These are phyloP conservation scores for Mastigias papua DNA, from an alignment of 30 jellyfish, hydroid and myxozoan species.

Conservation along the genomic window DNA sequence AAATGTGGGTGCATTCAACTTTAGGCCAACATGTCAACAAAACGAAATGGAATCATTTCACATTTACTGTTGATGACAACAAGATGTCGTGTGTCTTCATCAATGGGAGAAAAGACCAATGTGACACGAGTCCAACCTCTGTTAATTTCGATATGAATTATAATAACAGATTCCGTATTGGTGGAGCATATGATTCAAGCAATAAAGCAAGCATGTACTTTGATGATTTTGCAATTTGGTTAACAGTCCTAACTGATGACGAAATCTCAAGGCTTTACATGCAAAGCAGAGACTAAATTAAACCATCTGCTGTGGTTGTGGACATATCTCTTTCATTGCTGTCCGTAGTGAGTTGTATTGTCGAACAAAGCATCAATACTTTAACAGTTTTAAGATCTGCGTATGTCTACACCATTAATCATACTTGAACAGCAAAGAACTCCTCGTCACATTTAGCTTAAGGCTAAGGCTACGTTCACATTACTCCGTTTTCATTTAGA, in stretches of 20 bases:
- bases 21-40: not conserved
- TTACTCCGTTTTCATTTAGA: no score
- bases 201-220: not conserved
- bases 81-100: not conserved
- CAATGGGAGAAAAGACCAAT: slow-evolving; percentile 22
- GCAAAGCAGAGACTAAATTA: not conserved
- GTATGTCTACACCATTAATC: no score
- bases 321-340: no score
- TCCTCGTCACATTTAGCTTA: no score
- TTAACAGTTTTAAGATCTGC: no score
- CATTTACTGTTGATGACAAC: slow-evolving; percentile 23
- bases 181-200: not conserved
- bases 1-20: not conserved
- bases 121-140: not conserved
- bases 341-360: no score
- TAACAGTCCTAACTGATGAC: not conserved
- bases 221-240: slow-evolving; percentile 40
- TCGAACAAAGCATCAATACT: no score
- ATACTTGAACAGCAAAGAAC: no score
- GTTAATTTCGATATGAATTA: not conserved
- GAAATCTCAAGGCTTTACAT: slow-evolving; percentile 9
- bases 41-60: slow-evolving; percentile 33
- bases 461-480: no score
- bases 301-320: no score
- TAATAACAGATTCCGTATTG: not conserved